A percentile compares a stretch with the other conserved stretches of the same genome.
phyloP scores from a whole-genome alignment of 2,888 invertebrate species.

The Rhaphigaster nebulosa region DNA sequence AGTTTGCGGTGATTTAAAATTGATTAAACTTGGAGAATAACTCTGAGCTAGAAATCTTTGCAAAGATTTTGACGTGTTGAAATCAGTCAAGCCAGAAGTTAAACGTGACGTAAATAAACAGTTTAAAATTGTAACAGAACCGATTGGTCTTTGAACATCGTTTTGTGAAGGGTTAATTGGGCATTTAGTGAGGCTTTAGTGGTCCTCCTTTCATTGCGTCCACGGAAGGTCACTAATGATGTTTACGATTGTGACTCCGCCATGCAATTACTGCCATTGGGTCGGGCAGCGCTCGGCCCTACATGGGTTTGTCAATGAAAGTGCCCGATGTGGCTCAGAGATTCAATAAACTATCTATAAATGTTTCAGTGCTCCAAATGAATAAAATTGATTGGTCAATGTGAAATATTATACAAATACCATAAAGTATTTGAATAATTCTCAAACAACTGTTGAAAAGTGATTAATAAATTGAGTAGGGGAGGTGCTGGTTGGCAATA shows the following conservation, averaged over 20 bases:
- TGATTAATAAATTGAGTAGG: too few relatives aligned
- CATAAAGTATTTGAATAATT: too few relatives aligned
- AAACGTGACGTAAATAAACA: background rate
- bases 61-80: background rate
- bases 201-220: background rate
- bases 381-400: too few relatives aligned
- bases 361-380: background rate
- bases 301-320: background rate
- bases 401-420: too few relatives aligned
- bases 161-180: conserved; percentile 11
- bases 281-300: background rate
- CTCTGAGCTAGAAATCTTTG: too few relatives aligned
- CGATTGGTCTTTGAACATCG: background rate
- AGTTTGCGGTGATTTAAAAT: too few relatives aligned
- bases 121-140: background rate
- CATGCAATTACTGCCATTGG: background rate
- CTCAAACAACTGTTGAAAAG: too few relatives aligned
- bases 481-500: too few relatives aligned
- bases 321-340: background rate
- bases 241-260: background rate
- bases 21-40: too few relatives aligned
- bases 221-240: background rate
- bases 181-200: background rate
- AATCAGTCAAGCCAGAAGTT: background rate
- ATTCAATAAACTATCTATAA: background rate